These are phyloP conservation scores for Bungarus multicinctus DNA, from an alignment of 2,113 vertebrate genomes.

Conservation along the genomic window DNA sequence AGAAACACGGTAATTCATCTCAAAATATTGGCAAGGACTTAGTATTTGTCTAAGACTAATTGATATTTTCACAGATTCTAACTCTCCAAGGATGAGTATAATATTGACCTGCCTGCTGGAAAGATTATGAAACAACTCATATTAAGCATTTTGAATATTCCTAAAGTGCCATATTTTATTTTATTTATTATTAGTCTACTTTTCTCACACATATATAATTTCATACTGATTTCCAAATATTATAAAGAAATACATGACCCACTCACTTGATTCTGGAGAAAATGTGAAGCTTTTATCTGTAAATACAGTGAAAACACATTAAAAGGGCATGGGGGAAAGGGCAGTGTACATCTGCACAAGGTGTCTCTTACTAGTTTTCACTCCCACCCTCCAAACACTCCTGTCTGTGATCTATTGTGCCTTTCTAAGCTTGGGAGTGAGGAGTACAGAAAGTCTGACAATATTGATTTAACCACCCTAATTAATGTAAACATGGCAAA, in stretches of 20 bases:
- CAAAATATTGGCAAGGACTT: background rate
- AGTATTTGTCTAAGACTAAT: background rate
- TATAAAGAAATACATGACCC: conserved; percentile 59
- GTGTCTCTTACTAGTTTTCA: conserved; percentile 34
- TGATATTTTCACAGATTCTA: background rate
- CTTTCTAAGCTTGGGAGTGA: background rate
- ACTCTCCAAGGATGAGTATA: background rate
- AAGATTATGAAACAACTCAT: background rate
- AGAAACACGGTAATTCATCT: too few species aligned
- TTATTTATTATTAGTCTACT: background rate
- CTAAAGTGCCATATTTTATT: background rate
- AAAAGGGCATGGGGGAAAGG: background rate
- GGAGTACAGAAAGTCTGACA: conserved; percentile 54
- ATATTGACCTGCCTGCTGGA: background rate
- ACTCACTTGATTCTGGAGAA: conserved; percentile 60
- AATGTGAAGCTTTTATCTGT: conserved; percentile 66
- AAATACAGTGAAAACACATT: background rate
- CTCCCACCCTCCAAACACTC: background rate
- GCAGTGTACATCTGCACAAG: conserved; percentile 66
- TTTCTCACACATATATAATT: conserved; percentile 59
- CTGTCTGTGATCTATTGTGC: conserved; percentile 36
- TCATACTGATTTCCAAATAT: conserved; percentile 48
- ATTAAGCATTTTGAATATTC: background rate
- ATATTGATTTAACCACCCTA: conserved; percentile 74
- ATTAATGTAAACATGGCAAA: conserved; percentile 78